Evolutionary conservation across 2,113 vertebrate genomes (phyloP).

Genomic region (Helogale parvula): DNA sequence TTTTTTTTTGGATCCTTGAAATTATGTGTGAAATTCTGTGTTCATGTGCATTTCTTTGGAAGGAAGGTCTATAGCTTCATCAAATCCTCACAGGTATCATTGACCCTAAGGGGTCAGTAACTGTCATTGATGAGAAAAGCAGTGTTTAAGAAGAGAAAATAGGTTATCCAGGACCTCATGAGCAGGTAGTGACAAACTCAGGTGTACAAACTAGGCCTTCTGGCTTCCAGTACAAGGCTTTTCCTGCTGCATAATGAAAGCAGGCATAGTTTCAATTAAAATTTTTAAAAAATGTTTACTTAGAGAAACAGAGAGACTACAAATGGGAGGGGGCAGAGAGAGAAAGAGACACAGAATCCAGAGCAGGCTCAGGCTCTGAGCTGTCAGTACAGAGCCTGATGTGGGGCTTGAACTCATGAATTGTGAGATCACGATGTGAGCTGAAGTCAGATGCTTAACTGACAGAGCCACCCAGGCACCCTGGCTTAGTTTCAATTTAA

Average conservation of each 20-base stretch:
- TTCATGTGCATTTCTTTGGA: background rate
- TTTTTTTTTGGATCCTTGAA: background rate
- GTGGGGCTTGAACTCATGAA: too few species aligned
- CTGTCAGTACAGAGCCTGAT: too few species aligned
- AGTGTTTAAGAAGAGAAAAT: background rate
- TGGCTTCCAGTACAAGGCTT: background rate
- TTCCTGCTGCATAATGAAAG: background rate
- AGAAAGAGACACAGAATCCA: too few species aligned
- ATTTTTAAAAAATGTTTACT: too few species aligned
- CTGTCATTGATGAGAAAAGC: background rate
- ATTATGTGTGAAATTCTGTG: background rate
- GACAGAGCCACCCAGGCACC: too few species aligned
- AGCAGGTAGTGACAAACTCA: background rate
- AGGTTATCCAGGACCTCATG: background rate
- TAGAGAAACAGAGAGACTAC: too few species aligned
- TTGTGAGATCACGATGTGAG: too few species aligned
- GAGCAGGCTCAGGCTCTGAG: too few species aligned
- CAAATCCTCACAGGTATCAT: background rate
- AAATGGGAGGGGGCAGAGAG: too few species aligned
- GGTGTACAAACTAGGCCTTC: background rate
- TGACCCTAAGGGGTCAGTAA: background rate
- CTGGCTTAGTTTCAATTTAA: conserved; percentile 12
- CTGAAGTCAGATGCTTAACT: too few species aligned
- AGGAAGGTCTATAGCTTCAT: background rate
- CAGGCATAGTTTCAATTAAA: background rate